phyloP scores from a whole-genome alignment of 2,113 vertebrate genomes.

The Sturnus vulgaris region DNA sequence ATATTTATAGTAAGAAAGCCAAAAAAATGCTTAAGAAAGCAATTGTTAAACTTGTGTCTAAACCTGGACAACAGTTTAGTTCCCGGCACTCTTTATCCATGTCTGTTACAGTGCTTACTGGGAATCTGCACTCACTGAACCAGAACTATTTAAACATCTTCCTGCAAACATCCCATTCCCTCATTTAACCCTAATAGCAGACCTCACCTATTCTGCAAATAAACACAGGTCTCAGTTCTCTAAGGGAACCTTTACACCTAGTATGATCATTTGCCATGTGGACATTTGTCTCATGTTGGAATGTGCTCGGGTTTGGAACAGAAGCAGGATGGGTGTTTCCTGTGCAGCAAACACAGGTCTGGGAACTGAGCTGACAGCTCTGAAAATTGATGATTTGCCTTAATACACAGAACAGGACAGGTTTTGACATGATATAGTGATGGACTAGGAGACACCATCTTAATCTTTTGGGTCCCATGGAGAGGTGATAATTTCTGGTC shows the following conservation, averaged over 20 bases:
- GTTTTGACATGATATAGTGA: neutral
- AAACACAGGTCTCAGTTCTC: neutral
- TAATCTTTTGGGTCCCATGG: neutral
- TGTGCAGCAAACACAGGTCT: neutral
- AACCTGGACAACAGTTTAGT: slow-evolving; percentile 59
- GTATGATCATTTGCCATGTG: neutral
- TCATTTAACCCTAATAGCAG: neutral
- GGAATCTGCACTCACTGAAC: slow-evolving; percentile 43
- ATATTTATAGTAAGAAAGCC: slow-evolving; percentile 36
- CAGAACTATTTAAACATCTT: slow-evolving; percentile 49
- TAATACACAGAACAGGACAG: neutral
- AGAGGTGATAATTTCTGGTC: neutral
- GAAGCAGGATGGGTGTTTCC: neutral
- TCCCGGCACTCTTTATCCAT: slow-evolving; percentile 33
- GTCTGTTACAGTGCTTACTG: slow-evolving; percentile 50
- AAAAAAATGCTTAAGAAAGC: slow-evolving; percentile 18
- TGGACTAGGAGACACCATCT: neutral
- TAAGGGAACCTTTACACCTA: neutral
- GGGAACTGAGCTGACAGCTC: neutral
- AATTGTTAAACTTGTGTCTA: neutral
- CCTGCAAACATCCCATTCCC: neutral
- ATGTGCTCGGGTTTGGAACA: neutral
- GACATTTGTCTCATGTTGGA: neutral
- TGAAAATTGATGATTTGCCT: neutral
- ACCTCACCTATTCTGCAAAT: slow-evolving; percentile 12